Evolutionary conservation across 2,113 vertebrate species (phyloP).

Genomic region (Chrysochloris asiatica): DNA sequence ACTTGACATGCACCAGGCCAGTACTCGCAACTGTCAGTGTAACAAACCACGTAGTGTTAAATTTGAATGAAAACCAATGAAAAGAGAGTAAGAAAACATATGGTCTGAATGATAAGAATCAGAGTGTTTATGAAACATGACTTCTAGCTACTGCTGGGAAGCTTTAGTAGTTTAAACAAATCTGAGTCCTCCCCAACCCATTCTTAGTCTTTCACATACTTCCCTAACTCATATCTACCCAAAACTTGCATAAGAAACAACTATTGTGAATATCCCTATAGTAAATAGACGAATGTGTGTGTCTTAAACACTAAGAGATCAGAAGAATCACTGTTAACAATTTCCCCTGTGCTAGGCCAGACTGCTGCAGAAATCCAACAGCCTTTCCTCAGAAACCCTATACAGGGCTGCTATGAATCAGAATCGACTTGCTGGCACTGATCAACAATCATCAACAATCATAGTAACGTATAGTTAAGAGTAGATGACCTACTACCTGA

Average conservation of each 20-base stretch:
- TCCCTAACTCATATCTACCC: neutral
- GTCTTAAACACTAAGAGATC: neutral
- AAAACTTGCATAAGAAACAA: neutral
- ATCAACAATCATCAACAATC: no score
- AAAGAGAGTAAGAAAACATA: slow-evolving; percentile 81
- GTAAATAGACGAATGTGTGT: neutral
- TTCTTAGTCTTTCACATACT: neutral
- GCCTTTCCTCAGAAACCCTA: no score
- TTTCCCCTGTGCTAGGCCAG: neutral
- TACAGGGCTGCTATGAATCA: no score
- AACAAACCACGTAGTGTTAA: slow-evolving; percentile 70
- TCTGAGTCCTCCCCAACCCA: neutral
- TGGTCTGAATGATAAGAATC: slow-evolving; percentile 69
- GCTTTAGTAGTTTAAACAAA: neutral
- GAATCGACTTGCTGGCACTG: no score
- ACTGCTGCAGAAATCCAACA: no score
- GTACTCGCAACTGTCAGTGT: slow-evolving; percentile 29
- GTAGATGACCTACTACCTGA: neutral
- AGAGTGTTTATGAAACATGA: slow-evolving; percentile 62
- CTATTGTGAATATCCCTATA: neutral
- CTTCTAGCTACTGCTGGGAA: slow-evolving; percentile 49
- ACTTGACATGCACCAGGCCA: slow-evolving; percentile 55
- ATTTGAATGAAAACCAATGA: slow-evolving; percentile 83
- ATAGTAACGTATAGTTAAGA: neutral
- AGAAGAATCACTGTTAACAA: neutral